Base-by-base conservation (phyloP, 2,113 vertebrate species). In the Nyctereutes procyonoides region DNA sequence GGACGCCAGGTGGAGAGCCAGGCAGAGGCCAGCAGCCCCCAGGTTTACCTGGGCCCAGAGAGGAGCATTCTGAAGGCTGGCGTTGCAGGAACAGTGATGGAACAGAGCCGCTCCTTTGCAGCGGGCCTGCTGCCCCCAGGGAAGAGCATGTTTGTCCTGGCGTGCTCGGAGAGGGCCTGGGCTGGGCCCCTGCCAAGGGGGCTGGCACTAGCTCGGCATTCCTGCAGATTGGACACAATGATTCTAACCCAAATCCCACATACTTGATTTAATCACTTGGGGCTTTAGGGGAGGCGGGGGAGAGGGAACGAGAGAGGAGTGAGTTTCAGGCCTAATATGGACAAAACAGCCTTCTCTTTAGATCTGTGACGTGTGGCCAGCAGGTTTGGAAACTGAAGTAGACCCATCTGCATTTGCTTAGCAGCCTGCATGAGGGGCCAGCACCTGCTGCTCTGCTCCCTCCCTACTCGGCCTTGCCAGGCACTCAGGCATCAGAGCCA, bases 321-420 rank as follows among this genome's bases (percentile, higher is more conserved):
- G 96, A 96, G 94, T 99, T 99, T 99, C 99, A 99, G 99, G 98
- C 99, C 99, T 99, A 99, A 99, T 99, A 99, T 99, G 99, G 99
- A 99, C 99, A 99, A 99, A 99, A 99, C 98, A 98, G 98, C 98
- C 95, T 97, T 98, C 98, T 98, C 98, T 98, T 98, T 98, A 97
- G 98, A 98, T 98, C 98, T 98, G 97, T 98, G 99, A 98, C 94
- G 96, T 98, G 97, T 97, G 98, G 81, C 90, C 98, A 98, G 98
- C 98, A 98, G 98, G 98, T 99, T 99, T 98, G 98, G 98, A 98
- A 99, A 95, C 98, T 98, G 98, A 98, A 99, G 99, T 98, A 99
- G 98, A 97, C 94, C 98, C 98, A 98, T 98, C 98, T 99, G 98
- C 98, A 96, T 99, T 98, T 98, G 98, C 98, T 99, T 99, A 99